Conservation (phyloP, 2,797 vertebrate species). For the Cuculus canorus region DNA sequence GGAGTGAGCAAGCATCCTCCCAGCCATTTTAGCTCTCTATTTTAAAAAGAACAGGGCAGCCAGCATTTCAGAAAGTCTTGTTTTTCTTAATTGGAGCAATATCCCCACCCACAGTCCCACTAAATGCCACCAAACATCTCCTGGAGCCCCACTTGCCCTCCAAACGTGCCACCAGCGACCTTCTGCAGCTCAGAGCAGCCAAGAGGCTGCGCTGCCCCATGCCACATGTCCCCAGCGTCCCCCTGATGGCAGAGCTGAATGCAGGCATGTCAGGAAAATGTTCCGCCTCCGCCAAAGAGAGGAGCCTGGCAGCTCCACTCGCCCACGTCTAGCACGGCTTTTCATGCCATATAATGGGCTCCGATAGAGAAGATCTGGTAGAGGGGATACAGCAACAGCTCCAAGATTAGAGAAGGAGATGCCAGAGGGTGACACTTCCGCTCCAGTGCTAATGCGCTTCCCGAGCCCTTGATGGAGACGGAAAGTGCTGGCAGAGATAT, state of each 20-base stretch:
- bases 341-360: background rate
- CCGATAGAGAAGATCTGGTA: conserved; percentile 37
- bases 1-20: background rate
- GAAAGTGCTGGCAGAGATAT: conserved; percentile 56
- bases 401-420: conserved; percentile 44
- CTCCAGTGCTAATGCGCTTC: conserved; percentile 42
- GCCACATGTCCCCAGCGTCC: accelerated
- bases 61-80: background rate
- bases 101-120: accelerated
- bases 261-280: background rate
- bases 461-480: conserved; percentile 12
- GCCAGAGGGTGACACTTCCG: conserved; percentile 71
- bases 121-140: background rate
- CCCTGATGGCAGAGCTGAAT: accelerated
- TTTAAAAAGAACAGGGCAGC: background rate
- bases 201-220: background rate
- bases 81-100: background rate
- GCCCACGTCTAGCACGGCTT: background rate
- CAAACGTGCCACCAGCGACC: accelerated
- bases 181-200: background rate
- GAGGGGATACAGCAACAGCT: background rate
- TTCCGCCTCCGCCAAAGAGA: accelerated
- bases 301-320: background rate
- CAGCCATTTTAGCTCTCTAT: background rate
- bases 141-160: background rate